Conservation (phyloP, 2,888 invertebrate species). For the Pocota personata region DNA sequence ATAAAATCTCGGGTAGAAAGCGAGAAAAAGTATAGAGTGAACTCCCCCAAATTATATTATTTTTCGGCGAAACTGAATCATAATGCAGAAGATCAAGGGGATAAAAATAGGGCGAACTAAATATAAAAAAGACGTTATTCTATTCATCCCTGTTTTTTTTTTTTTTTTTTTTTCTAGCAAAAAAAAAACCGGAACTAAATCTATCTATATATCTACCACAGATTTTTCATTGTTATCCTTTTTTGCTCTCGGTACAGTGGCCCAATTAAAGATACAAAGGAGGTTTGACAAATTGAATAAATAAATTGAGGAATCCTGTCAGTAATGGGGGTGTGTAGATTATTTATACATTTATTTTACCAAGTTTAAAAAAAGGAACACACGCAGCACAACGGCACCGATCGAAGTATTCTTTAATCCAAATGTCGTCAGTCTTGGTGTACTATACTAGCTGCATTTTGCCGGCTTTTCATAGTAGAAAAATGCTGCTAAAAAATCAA, state of each 20-base stretch:
- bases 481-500: constrained; percentile 7
- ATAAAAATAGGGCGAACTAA: constrained; percentile 13
- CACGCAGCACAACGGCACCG: not conserved
- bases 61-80: constrained; percentile 44
- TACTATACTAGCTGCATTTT: constrained; percentile 23
- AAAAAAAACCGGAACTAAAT: constrained; percentile 33
- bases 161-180: not conserved
- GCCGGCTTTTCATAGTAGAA: constrained; percentile 43
- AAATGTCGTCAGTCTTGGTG: constrained; percentile 32
- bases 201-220: constrained; percentile 4
- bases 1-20: constrained; percentile 10
- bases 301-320: constrained; percentile 23
- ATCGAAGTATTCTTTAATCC: constrained; percentile 39
- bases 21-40: constrained; percentile 15
- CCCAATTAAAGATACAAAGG: constrained; percentile 27
- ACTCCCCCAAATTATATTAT: constrained; percentile 13
- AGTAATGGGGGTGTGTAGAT: not conserved
- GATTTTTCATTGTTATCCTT: constrained; percentile 11
- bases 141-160: constrained; percentile 21
- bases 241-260: not conserved
- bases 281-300: constrained; percentile 26
- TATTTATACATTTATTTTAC: constrained; percentile 26
- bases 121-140: constrained; percentile 56
- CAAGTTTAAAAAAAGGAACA: not conserved
- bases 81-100: constrained; percentile 34